Evolutionary conservation across 2,888 invertebrate genomes (phyloP).

Genomic region (Seladonia tumulorum): DNA sequence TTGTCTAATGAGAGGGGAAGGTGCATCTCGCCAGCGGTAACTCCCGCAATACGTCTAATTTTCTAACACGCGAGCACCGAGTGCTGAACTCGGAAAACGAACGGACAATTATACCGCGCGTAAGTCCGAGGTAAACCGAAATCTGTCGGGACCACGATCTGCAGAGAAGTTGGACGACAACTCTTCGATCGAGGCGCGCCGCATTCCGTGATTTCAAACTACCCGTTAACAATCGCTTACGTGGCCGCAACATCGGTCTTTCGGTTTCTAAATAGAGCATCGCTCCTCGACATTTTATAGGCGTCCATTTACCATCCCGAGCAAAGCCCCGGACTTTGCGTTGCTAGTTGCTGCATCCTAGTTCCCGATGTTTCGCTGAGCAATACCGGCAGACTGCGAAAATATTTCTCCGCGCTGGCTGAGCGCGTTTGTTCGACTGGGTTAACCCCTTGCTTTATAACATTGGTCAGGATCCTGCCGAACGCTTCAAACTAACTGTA

Average conservation of each 20-base stretch:
- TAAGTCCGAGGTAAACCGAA: constrained; percentile 71
- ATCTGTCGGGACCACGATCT: constrained; percentile 60
- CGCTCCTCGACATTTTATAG: constrained; percentile 34
- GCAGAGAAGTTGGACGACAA: constrained; percentile 58
- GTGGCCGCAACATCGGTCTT: constrained; percentile 40
- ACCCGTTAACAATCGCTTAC: constrained; percentile 65
- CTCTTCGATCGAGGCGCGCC: constrained; percentile 50
- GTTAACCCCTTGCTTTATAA: neutral
- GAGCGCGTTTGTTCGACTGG: neutral
- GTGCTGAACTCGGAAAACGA: constrained; percentile 27
- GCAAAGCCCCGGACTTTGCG: neutral
- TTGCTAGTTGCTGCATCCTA: neutral
- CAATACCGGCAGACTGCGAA: neutral
- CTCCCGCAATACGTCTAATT: constrained; percentile 42
- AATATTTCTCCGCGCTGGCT: neutral
- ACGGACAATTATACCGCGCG: constrained; percentile 63
- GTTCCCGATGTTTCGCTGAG: neutral
- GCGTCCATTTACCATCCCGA: constrained; percentile 35
- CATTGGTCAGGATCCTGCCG: constrained; percentile 1
- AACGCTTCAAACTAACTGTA: neutral
- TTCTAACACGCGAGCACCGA: constrained; percentile 23
- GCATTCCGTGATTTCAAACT: constrained; percentile 62
- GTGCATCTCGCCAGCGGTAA: neutral
- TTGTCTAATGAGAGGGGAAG: neutral
- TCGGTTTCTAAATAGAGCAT: constrained; percentile 29